These are phyloP conservation scores for Acanthoscelides obtectus DNA, from an alignment of 2,888 invertebrate species.

Conservation along the genomic window DNA sequence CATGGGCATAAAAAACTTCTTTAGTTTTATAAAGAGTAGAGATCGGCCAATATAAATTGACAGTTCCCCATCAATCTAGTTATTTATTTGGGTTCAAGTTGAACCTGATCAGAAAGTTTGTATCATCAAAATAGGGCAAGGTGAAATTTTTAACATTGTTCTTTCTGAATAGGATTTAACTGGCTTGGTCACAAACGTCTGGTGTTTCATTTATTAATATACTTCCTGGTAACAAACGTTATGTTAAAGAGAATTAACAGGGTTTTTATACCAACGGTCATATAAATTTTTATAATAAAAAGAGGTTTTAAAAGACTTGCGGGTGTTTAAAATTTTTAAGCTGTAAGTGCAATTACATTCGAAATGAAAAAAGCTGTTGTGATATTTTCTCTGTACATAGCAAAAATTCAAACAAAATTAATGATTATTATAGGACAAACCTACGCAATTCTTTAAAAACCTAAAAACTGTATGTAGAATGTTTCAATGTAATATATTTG, in stretches of 20 bases:
- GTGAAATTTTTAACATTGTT: not conserved
- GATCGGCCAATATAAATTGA: no score
- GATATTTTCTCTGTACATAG: constrained; percentile 21
- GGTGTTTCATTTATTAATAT: constrained; percentile 10
- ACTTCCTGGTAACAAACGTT: constrained; percentile 15
- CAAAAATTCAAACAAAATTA: constrained; percentile 21
- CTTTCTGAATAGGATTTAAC: constrained; percentile 7
- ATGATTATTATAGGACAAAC: constrained; percentile 9
- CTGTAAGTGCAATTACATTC: constrained; percentile 33
- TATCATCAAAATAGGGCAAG: not conserved
- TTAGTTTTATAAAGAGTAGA: no score
- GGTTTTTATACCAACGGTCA: constrained; percentile 34
- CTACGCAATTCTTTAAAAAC: constrained; percentile 36
- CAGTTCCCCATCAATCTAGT: not conserved
- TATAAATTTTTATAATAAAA: constrained; percentile 25
- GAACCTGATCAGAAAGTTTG: not conserved
- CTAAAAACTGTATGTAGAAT: constrained; percentile 37
- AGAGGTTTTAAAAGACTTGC: constrained; percentile 31
- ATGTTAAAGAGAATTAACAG: constrained; percentile 35
- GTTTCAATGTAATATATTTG: constrained; percentile 46
- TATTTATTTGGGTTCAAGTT: not conserved
- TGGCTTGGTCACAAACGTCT: not conserved
- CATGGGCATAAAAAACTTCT: no score
- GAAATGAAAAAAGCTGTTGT: constrained; percentile 16
- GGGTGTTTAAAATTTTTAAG: constrained; percentile 8